phyloP scores from a whole-genome alignment of 2,797 vertebrate species.

The Amphiprion clarkii region DNA sequence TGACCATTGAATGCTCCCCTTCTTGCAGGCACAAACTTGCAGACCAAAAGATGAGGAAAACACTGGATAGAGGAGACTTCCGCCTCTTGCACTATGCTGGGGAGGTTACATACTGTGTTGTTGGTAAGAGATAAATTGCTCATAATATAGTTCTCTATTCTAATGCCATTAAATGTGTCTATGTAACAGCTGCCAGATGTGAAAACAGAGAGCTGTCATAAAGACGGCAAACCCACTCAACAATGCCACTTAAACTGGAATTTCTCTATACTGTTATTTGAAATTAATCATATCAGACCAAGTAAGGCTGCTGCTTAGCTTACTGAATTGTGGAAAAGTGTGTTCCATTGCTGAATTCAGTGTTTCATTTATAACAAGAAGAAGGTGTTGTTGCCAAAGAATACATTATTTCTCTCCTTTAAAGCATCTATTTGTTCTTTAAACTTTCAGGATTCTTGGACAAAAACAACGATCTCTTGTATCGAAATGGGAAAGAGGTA shows the following conservation, averaged over 20 bases:
- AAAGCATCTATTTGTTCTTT: background rate
- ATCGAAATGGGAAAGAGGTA: constrained; percentile 96
- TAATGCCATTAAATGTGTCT: background rate
- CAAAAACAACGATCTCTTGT: constrained; percentile 96
- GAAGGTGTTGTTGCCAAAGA: background rate
- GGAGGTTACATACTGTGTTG: constrained; percentile 94
- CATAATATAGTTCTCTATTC: background rate
- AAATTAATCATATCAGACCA: background rate
- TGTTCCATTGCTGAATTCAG: background rate
- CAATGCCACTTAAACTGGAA: too few species aligned
- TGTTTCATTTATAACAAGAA: background rate
- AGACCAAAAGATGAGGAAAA: constrained; percentile 90
- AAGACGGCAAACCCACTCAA: too few species aligned
- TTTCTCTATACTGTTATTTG: too few species aligned
- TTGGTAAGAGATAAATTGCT: constrained; percentile 83
- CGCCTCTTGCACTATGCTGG: constrained; percentile 94
- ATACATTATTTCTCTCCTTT: background rate
- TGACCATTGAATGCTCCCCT: background rate
- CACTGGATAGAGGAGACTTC: constrained; percentile 93
- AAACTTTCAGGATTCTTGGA: constrained; percentile 91
- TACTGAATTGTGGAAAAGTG: background rate
- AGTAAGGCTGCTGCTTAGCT: background rate
- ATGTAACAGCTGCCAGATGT: background rate
- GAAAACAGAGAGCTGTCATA: background rate
- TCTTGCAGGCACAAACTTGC: constrained; percentile 92